Evolutionary conservation across 2,113 vertebrate species (phyloP), one percentile per base, ranked within the genome.

Genomic region (Aythya baeri): DNA sequence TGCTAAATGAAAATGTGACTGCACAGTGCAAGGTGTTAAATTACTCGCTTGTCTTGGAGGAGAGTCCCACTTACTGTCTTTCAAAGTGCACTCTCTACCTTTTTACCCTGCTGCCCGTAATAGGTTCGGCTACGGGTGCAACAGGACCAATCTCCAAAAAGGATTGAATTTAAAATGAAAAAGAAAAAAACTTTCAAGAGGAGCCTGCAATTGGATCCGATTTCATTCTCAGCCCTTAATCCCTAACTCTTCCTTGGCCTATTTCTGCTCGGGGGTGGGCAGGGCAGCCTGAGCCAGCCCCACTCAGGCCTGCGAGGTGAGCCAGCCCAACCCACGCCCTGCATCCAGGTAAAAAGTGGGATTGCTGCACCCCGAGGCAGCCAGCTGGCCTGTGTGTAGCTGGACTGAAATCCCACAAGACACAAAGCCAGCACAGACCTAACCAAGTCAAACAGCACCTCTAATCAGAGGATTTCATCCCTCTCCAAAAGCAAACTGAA

Each of bases 1-100:
- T 89, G 66, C 68, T 90, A 86, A 94, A 74, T 68, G 85, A 86
- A 75, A 93, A 78, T 88, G 57, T 92, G 86, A 78, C 78, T 96
- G n/a, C 55, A 77, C 43, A 91, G 49, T 52, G 36, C 77, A 92
- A 73, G 55, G 77, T 89, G 78, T 87, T 91, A 83, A 89, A 83
- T 94, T 93, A 67, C 72, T 75, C 9, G 1, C 63, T 67, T 77
- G 38, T 71, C 67, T 92, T 72, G 82, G 50, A 78, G 61, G 10
- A 32, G 57, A 86, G 50, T 78, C 43, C 44, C 58, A 87, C 49
- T 31, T 80, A 49, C 50, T 70, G 76, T 34, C n/a, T 87, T 82
- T 63, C 65, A 85, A 67, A 74, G 77, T 27, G 27, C 41, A 58
- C 0, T 76, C n/a, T 76, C 9, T 81, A 29, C 43, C 34, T 93